Percentiles rank a stretch among this genome's conserved stretches.
Evolutionary conservation across 2,797 vertebrate genomes (phyloP).

Genomic region (Danio jaintianensis): DNA sequence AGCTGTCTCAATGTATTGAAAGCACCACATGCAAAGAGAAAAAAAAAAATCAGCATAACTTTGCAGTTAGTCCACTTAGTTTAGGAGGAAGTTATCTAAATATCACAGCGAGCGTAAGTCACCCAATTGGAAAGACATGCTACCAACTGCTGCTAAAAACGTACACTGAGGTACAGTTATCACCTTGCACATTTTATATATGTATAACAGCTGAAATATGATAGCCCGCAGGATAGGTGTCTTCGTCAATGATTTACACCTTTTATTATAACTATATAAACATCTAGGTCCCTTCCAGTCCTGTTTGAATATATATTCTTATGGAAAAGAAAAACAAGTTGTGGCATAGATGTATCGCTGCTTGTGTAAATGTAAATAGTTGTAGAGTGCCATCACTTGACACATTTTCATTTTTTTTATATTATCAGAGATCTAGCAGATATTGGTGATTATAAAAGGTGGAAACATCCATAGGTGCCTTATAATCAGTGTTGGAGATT

Average conservation of each 20-base stretch:
- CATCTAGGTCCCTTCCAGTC: conserved; percentile 16
- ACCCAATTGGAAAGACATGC: conserved; percentile 26
- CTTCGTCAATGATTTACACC: conserved; percentile 2
- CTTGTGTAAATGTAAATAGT: conserved; percentile 46
- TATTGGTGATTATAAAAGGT: conserved; percentile 76
- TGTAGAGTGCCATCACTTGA: conserved; percentile 26
- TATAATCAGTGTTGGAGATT: conserved; percentile 74
- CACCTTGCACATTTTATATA: conserved; percentile 49
- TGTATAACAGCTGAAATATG: background rate
- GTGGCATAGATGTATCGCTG: conserved; percentile 60
- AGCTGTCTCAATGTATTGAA: background rate
- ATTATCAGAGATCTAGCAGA: conserved; percentile 66
- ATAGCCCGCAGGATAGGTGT: background rate
- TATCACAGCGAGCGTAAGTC: background rate
- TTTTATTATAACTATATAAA: background rate
- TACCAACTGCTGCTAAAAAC: conserved; percentile 54
- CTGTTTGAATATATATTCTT: conserved; percentile 32
- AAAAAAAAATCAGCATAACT: background rate
- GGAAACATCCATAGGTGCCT: conserved; percentile 81
- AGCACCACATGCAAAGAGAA: conserved; percentile 8
- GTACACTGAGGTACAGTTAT: conserved; percentile 34
- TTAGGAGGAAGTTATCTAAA: background rate
- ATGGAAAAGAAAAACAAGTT: conserved; percentile 35
- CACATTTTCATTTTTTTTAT: conserved; percentile 47
- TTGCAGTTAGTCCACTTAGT: background rate